Evolutionary conservation across 2,888 invertebrate genomes (phyloP), one percentile per base, ranked within the genome.

Genomic region (Cheilosia scutellata): DNA sequence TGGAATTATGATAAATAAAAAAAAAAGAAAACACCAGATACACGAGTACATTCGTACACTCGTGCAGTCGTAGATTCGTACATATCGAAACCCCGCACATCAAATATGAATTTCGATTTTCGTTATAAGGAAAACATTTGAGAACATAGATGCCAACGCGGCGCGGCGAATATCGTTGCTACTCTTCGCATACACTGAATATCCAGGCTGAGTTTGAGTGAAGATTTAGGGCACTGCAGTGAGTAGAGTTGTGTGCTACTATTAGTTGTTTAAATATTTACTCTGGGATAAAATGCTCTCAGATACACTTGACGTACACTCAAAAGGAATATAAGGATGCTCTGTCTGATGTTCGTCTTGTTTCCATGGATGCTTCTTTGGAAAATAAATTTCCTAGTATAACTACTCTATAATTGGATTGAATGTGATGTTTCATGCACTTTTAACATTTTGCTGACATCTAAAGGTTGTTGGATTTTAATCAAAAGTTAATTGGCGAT

Each of bases 231-330:
- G 49, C 44, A 44, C 70, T 70, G 57, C 47, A 57, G 60, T 60
- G 27, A 53, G 53, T n/a, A 55, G 71, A 77, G 37, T 55, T 51
- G 51, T 68, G 63, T 57, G 62, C 79, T 76, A 80, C 84, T 86
- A 86, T 86, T 86, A 86, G 84, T 80, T 86, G 84, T 76, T 80
- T 86, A 86, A 86, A 86, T 86, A 86, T 86, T 86, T 80, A 86
- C 62, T 71, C 29, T 65, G 60, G 55, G 70, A 86, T 86, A 76
- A 86, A 86, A 80, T 53, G 80, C 71, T 86, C 80, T 71, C 60
- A 77, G 62, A 82, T 83, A 68, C 72, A 80, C 55, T 80, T 55
- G 60, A 66, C 63, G 79, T 74, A 70, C 29, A 74, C 55, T 74
- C 55, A 62, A 57, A 62, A 57, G 60, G 71, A 68, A 74, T 74